Conservation (phyloP, 2,113 vertebrate genomes). For the Oxyruncus cristatus region DNA sequence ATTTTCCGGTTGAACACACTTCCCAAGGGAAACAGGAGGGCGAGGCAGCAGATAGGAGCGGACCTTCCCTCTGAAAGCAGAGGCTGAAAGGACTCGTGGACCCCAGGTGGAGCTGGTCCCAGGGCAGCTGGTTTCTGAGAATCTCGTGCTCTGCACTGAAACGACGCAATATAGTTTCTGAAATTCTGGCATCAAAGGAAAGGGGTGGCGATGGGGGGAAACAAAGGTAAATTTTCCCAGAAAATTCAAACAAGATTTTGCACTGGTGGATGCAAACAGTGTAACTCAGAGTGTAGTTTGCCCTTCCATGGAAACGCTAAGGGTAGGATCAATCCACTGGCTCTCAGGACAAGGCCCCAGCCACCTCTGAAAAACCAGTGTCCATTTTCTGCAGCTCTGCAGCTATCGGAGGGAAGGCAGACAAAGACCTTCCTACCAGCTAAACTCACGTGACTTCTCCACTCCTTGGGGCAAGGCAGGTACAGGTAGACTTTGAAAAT, state of each 20-base stretch:
- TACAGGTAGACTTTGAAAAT: background rate
- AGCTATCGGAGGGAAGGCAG: background rate
- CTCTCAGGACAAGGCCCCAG: background rate
- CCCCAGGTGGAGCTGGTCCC: background rate
- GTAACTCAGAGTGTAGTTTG: background rate
- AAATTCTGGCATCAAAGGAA: background rate
- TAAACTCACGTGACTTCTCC: background rate
- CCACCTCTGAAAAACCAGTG: background rate
- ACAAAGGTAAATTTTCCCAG: background rate
- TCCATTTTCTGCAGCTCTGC: background rate
- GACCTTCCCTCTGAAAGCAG: background rate
- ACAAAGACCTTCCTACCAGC: background rate
- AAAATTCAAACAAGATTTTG: background rate
- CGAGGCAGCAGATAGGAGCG: background rate
- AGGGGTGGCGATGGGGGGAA: background rate
- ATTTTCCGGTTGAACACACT: background rate
- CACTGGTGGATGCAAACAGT: rapidly evolving
- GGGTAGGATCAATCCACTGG: background rate
- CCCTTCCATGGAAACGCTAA: background rate
- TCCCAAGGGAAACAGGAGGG: background rate
- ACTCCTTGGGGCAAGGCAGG: background rate
- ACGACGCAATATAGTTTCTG: background rate
- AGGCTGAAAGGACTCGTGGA: background rate
- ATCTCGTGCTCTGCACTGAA: rapidly evolving
- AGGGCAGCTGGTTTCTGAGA: background rate